Evolutionary conservation across 2,888 invertebrate species (phyloP).

Genomic region (Drosophila ochracea): DNA sequence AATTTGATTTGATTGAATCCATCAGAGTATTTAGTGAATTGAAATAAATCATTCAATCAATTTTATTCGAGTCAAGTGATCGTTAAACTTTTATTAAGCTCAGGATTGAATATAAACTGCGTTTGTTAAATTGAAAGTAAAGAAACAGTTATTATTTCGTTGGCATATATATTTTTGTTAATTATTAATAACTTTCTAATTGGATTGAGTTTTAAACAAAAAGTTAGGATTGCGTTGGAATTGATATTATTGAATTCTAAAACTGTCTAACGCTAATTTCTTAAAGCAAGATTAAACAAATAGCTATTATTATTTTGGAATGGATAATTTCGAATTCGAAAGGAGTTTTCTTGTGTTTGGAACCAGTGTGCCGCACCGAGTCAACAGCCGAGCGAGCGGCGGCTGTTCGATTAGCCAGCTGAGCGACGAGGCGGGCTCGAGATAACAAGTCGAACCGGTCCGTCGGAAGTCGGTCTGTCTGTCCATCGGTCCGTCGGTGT

Average conservation of each 20-base stretch:
- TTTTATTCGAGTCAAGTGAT: neutral
- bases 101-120: neutral
- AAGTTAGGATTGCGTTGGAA: neutral
- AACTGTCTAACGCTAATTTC: neutral
- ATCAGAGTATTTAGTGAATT: neutral
- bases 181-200: neutral
- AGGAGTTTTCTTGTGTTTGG: neutral
- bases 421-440: constrained; percentile 54
- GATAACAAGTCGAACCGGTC: constrained; percentile 77
- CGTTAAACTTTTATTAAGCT: neutral
- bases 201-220: neutral
- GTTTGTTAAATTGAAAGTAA: neutral
- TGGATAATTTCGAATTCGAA: neutral
- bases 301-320: neutral
- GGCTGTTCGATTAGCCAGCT: constrained; percentile 61
- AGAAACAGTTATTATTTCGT: neutral
- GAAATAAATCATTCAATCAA: neutral
- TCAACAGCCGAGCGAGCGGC: constrained; percentile 29
- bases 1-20: neutral
- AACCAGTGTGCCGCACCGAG: constrained; percentile 10
- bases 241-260: neutral
- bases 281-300: neutral
- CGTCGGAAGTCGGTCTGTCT: constrained; percentile 24
- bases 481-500: constrained; percentile 13
- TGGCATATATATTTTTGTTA: no score